Base-by-base conservation (phyloP, 2,113 vertebrate species). In the Eudorcas thomsonii region DNA sequence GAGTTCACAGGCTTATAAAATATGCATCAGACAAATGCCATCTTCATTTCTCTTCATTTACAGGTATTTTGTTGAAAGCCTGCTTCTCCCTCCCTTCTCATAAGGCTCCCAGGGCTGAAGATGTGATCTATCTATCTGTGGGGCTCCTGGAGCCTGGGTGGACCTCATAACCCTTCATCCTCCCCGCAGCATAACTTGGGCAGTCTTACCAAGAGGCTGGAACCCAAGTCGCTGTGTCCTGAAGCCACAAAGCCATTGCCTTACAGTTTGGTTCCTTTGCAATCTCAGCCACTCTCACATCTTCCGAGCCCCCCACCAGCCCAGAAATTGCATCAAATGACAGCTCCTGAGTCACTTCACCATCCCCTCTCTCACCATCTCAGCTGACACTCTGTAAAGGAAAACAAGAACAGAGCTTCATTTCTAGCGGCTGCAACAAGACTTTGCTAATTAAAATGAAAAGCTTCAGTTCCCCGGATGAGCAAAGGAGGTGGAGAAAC, bases 241-340 rank as follows among this genome's bases (percentile, higher is more conserved):
- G 33, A 93, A 97, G 96, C 93, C 98, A 59, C 6, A 67, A 92
- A 98, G 82, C 98, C 97, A 92, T 98, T 97, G 97, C 89, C 97
- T 98, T 94, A 94, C 87, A 91, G 94, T 39, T 95, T 2, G 45
- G 90, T 97, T 98, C 96, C 95, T 91, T 89, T 90, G 97, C 71
- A 96, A 97, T 67, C 85, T 97, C 91, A 0, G 2, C 62, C 50
- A 6, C 74, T 94, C 39, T 98, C 85, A 54, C 90, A 94, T 98
- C 96, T 96, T 97, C 88, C 16, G 0, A 62, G 86, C n/a, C 43
- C 97, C 82, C 54, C 84, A 90, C 74, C 60, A 91, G 97, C 88
- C 81, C 57, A 95, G 91, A 93, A 97, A 97, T 97, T 45, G 88
- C 91, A 92, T 87, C 96, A 92, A 88, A 89, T 93, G 98, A 96